phyloP scores from a whole-genome alignment of 2,113 vertebrate genomes.

The Tricholaema leucomelas region DNA sequence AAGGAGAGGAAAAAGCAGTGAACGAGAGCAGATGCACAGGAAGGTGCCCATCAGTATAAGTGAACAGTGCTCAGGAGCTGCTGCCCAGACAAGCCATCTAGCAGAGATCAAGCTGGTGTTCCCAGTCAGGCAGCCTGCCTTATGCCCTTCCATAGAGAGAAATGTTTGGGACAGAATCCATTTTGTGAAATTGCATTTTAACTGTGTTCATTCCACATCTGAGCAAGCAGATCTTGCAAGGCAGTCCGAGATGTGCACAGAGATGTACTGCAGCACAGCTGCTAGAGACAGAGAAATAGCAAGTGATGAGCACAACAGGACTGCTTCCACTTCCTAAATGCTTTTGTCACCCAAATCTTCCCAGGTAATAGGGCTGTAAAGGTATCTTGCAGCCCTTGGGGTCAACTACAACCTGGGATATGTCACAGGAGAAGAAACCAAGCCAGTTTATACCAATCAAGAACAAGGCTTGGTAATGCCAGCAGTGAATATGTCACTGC shows the following conservation, averaged over 20 bases:
- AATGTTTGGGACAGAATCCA: neutral
- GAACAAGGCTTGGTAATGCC: neutral
- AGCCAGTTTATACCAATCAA: neutral
- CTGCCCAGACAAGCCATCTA: neutral
- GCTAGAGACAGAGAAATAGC: neutral
- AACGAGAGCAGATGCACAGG: neutral
- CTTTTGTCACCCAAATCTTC: neutral
- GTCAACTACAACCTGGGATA: neutral
- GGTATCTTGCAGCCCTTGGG: neutral
- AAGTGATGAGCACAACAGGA: neutral
- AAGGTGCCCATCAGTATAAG: neutral
- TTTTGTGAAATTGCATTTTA: neutral
- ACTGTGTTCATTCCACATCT: neutral
- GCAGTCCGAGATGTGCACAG: rapidly evolving
- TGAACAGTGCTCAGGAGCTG: neutral
- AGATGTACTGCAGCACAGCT: neutral
- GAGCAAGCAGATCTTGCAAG: neutral
- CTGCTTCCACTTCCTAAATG: neutral
- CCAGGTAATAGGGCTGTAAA: neutral
- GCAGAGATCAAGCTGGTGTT: neutral
- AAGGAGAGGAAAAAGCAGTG: neutral
- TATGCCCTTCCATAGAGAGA: neutral
- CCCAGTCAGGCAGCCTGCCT: neutral
- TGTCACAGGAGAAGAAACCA: neutral
- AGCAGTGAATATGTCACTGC: neutral